Conservation (phyloP, 2,888 invertebrate genomes). For the Linnaemya vulpina region DNA sequence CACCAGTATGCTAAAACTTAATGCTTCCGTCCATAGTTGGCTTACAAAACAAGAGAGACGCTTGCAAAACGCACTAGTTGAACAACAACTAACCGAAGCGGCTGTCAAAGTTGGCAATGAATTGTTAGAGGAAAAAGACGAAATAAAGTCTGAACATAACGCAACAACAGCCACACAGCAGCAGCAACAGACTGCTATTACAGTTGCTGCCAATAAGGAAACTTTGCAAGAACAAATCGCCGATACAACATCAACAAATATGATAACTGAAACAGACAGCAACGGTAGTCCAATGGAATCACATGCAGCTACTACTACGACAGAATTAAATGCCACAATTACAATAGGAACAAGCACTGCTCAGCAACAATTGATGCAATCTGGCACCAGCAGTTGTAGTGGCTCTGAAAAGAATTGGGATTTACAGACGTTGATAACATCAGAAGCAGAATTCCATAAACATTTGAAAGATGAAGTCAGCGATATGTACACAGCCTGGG, state of each 20-base stretch:
- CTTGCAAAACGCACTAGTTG: conserved; percentile 79
- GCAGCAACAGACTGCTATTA: conserved; percentile 10
- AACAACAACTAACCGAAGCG: conserved; percentile 74
- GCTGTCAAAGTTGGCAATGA: conserved; percentile 73
- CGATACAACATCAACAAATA: conserved; percentile 69
- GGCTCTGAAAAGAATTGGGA: conserved; percentile 75
- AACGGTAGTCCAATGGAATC: conserved; percentile 77
- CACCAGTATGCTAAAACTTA: conserved; percentile 83
- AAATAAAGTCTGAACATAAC: conserved; percentile 71
- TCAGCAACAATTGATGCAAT: conserved; percentile 53
- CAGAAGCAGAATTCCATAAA: conserved; percentile 82
- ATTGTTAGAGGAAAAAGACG: conserved; percentile 74
- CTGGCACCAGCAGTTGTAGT: conserved; percentile 54
- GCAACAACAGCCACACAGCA: conserved; percentile 47
- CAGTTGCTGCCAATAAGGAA: conserved; percentile 27
- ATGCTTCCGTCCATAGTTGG: conserved; percentile 84
- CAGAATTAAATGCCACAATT: conserved; percentile 28
- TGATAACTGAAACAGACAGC: conserved; percentile 77
- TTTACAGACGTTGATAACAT: conserved; percentile 78
- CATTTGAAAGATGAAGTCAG: conserved; percentile 87
- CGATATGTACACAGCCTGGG: conserved; percentile 88
- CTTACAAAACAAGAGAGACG: conserved; percentile 83
- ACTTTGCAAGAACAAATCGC: conserved; percentile 32
- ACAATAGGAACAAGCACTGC: conserved; percentile 65
- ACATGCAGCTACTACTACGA: conserved; percentile 54